These are phyloP conservation scores for Erithacus rubecula DNA, from an alignment of 2,797 vertebrate species.

Conservation along the genomic window DNA sequence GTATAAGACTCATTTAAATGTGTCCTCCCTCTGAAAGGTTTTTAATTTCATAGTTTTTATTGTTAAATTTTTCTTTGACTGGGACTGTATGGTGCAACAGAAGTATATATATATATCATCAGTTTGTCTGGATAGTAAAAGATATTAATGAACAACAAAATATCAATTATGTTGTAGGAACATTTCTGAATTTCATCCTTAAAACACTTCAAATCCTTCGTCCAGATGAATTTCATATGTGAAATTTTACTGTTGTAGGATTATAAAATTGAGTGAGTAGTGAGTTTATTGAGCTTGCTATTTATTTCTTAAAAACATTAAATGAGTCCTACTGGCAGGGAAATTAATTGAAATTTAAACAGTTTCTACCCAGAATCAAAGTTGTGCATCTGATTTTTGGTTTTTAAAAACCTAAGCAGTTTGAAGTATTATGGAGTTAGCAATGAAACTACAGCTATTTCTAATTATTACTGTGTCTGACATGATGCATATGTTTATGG, in stretches of 20 bases:
- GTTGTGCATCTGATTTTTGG: neutral
- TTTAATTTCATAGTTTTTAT: neutral
- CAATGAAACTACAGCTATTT: constrained; percentile 51
- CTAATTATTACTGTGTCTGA: constrained; percentile 55
- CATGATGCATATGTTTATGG: constrained; percentile 52
- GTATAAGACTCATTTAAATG: neutral
- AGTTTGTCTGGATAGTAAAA: neutral
- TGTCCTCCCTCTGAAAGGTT: neutral
- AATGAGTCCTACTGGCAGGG: neutral
- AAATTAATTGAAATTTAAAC: neutral
- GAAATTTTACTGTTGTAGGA: neutral
- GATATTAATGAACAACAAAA: neutral
- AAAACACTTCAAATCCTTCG: neutral
- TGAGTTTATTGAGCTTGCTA: neutral
- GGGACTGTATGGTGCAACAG: neutral
- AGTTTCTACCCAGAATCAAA: neutral
- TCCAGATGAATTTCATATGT: neutral
- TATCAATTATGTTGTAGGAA: neutral
- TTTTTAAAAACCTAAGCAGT: neutral
- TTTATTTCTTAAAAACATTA: neutral
- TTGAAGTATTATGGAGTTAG: neutral
- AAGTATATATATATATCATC: neutral
- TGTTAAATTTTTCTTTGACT: neutral
- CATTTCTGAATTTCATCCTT: neutral
- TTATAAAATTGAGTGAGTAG: neutral